Evolutionary conservation across 2,888 invertebrate species (phyloP), one percentile per base, ranked within the genome.

Genomic region (Dasypogon diadema): DNA sequence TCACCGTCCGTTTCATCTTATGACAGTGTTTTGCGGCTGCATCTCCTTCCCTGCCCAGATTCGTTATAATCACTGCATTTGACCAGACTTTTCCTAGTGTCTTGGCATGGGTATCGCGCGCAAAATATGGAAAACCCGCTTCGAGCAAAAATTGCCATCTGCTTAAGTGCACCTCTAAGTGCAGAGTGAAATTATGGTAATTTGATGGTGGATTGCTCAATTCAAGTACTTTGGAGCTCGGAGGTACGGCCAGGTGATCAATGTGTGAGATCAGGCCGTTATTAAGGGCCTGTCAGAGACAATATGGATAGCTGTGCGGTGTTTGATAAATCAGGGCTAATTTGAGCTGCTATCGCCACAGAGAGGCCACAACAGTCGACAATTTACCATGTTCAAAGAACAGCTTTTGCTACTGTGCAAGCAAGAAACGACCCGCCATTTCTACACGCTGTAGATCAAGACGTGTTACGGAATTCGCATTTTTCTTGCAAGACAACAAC

Each of bases 161-260:
- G 68, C 68, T 68, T 68, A 68, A 68, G 68, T 68, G 68, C 68
- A 30, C 68, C 68, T 68, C 51, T 48, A 68, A 68, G 68, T 68
- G 68, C 68, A 37, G 68, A 26, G 68, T 51, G 26, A 68, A 68
- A 68, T 68, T 68, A 68, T 68, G 68, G 68, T 68, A 68, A 68
- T 68, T 68, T 68, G 68, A 24, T 48, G 63, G 68, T 68, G 48
- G 68, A 68, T 68, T 68, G 51, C 68, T 68, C 68, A 68, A 68
- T 68, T 68, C 26, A 51, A 48, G 68, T 68, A 48, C 18, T 51
- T 68, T 48, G 51, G 24, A n/a, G 68, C 68, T 68, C 26, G 48
- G 12, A 68, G 68, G 68, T 68, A 68, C n/a, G 68, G 22, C 68
- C 68, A 68, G 48, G 8, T 68, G 68, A 68, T 68, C 68, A 48